These are phyloP conservation scores for Aquatica leii DNA, from an alignment of 2,888 invertebrate genomes.

Conservation along the genomic window DNA sequence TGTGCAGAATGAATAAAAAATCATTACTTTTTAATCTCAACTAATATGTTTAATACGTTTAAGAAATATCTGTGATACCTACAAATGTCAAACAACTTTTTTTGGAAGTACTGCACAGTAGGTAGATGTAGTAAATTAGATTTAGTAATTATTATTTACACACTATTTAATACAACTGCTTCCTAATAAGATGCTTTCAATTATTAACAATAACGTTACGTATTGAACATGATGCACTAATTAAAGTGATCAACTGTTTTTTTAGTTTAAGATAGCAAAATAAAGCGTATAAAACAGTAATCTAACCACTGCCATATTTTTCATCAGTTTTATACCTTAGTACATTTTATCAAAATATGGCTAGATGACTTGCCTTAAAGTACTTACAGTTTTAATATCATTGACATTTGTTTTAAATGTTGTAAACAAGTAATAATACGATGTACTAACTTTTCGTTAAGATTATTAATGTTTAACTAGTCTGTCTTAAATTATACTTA, in stretches of 20 bases:
- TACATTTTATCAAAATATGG: too few species aligned
- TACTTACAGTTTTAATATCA: background rate
- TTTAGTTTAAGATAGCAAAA: background rate
- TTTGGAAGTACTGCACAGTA: slow-evolving; percentile 29
- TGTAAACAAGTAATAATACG: background rate
- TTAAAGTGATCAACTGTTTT: background rate
- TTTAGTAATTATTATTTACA: background rate
- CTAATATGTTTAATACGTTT: slow-evolving; percentile 38
- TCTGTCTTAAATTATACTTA: slow-evolving; percentile 17
- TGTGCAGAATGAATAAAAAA: slow-evolving; percentile 41
- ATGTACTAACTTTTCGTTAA: slow-evolving; percentile 12
- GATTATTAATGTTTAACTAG: slow-evolving; percentile 29
- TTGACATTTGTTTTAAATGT: background rate
- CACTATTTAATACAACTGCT: slow-evolving; percentile 8
- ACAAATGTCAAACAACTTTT: slow-evolving; percentile 35
- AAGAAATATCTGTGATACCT: slow-evolving; percentile 50
- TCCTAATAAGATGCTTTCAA: slow-evolving; percentile 11
- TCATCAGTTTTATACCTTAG: background rate
- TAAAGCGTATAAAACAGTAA: background rate
- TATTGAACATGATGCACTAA: background rate
- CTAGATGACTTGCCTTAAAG: too few species aligned
- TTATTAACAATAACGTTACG: background rate
- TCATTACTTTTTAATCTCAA: slow-evolving; percentile 23
- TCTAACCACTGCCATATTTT: slow-evolving; percentile 7
- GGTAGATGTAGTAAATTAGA: slow-evolving; percentile 22